Evolutionary conservation across 35 echinoderm and acorn worm species (phyloP).

Genomic region (Diadema setosum): DNA sequence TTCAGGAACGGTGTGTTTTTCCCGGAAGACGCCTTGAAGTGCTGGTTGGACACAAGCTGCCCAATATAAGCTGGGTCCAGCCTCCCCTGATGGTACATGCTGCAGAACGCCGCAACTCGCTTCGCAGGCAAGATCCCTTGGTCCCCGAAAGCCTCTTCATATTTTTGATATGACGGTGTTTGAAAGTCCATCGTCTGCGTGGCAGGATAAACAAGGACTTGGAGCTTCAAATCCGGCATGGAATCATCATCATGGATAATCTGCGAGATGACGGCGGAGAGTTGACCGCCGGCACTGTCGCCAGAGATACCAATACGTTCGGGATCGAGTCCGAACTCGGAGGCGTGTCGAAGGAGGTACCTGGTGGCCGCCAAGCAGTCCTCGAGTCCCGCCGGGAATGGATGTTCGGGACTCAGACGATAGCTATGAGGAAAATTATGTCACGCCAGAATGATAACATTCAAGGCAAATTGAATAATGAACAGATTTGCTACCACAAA

Average conservation of each 20-base stretch:
- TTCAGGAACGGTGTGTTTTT: neutral
- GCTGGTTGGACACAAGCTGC: constrained; percentile 13
- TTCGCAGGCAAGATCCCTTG: constrained; percentile 6
- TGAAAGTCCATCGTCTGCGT: constrained; percentile 31
- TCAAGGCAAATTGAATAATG: too few species aligned
- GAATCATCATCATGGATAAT: constrained; percentile 8
- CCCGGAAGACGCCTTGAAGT: neutral
- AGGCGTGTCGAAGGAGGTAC: constrained; percentile 40
- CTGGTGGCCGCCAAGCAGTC: constrained; percentile 36
- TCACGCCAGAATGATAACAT: too few species aligned
- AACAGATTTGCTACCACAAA: too few species aligned
- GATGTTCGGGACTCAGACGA: constrained; percentile 48
- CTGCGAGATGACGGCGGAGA: constrained; percentile 49
- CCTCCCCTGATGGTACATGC: neutral
- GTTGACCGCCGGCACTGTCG: constrained; percentile 71
- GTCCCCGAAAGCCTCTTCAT: neutral
- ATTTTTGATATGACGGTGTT: constrained; percentile 47
- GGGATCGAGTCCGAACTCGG: constrained; percentile 41
- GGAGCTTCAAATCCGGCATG: constrained; percentile 43
- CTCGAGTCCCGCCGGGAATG: constrained; percentile 31
- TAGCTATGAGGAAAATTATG: too few species aligned
- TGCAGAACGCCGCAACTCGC: neutral
- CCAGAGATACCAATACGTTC: constrained; percentile 50
- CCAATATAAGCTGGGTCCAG: neutral
- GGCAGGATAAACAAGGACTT: constrained; percentile 43